A percentile compares a stretch with the other conserved stretches of the same genome.
phyloP scores from a whole-genome alignment of 2,797 vertebrate genomes.

The Channallabes apus region DNA sequence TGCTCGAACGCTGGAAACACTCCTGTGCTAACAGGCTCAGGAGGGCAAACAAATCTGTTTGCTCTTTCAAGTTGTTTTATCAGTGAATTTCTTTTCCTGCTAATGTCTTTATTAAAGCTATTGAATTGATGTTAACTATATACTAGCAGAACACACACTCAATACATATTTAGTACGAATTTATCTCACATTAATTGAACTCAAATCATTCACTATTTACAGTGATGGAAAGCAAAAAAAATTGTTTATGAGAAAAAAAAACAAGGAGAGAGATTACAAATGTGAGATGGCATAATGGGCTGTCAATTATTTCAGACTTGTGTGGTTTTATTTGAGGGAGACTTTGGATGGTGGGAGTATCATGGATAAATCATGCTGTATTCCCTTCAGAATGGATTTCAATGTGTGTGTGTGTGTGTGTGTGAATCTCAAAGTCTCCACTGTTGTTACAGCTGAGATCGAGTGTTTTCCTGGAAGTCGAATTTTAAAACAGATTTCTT shows the following conservation, averaged over 20 bases:
- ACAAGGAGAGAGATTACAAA: neutral
- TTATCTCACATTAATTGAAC: neutral
- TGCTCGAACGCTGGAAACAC: neutral
- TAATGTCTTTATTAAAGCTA: neutral
- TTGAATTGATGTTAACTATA: neutral
- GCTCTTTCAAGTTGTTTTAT: neutral
- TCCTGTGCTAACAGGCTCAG: neutral
- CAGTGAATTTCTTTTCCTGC: neutral
- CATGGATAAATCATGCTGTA: neutral
- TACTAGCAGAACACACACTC: neutral
- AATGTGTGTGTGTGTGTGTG: neutral
- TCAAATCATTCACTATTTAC: neutral
- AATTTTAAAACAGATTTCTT: conserved; percentile 6
- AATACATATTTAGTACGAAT: too few relatives aligned
- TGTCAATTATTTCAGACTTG: neutral
- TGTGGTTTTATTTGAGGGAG: neutral
- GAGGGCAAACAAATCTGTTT: neutral
- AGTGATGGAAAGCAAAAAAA: neutral
- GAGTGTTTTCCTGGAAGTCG: neutral
- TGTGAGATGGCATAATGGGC: neutral
- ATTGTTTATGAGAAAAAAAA: neutral
- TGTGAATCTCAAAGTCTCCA: neutral
- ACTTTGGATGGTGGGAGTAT: neutral
- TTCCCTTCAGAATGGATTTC: neutral
- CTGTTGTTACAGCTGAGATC: conserved; percentile 6